These are phyloP conservation scores for Drosophila kokeensis DNA, from an alignment of 2,888 invertebrate genomes.

Conservation along the genomic window DNA sequence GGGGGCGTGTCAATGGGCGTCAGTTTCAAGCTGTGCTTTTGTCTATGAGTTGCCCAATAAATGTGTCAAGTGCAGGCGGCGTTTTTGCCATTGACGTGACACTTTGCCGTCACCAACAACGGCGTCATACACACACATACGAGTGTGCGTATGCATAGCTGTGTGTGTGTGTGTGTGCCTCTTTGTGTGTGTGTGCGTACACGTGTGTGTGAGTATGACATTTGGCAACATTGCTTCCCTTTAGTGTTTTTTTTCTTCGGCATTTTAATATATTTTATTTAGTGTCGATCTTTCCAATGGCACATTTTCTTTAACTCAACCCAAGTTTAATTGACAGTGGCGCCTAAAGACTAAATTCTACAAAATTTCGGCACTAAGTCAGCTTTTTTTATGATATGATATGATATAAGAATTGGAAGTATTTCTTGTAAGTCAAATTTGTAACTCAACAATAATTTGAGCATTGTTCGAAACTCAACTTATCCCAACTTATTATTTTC, in stretches of 20 bases:
- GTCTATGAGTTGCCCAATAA: constrained; percentile 77
- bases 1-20: constrained; percentile 58
- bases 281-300: background rate
- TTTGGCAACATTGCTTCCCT: constrained; percentile 51
- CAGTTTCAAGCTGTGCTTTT: constrained; percentile 70
- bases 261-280: constrained; percentile 18
- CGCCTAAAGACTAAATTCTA: background rate
- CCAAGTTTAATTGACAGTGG: background rate
- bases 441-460: background rate
- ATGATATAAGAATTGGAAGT: background rate
- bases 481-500: background rate
- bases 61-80: constrained; percentile 77
- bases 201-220: constrained; percentile 31
- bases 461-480: background rate
- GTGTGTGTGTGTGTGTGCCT: constrained; percentile 5
- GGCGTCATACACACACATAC: constrained; percentile 9
- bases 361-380: background rate
- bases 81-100: constrained; percentile 77
- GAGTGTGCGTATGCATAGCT: background rate
- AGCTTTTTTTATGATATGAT: too few species aligned
- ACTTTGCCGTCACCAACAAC: constrained; percentile 51
- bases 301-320: background rate
- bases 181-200: constrained; percentile 10
- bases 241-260: constrained; percentile 19
- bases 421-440: background rate